phyloP scores from a whole-genome alignment of 2,797 vertebrate genomes.

The Lithobates pipiens region DNA sequence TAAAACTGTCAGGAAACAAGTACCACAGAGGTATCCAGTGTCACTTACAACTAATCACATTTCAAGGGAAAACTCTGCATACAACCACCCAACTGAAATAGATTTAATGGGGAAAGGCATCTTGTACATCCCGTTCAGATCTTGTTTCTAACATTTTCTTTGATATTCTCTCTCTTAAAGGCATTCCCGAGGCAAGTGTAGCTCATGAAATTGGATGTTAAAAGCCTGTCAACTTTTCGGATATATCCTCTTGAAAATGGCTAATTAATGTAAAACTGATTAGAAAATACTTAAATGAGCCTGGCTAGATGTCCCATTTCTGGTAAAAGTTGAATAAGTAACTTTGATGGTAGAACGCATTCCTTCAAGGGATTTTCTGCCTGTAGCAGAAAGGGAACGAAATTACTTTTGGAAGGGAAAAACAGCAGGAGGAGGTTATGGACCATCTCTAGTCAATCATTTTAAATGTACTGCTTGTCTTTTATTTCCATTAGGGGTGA shows the following conservation, averaged over 20 bases:
- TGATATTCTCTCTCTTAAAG: constrained; percentile 40
- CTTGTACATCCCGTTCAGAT: constrained; percentile 12
- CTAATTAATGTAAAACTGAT: background rate
- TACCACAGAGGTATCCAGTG: background rate
- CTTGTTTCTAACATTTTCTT: constrained; percentile 8
- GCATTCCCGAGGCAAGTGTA: constrained; percentile 11
- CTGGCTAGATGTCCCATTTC: background rate
- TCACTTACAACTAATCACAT: constrained; percentile 4
- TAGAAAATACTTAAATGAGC: background rate
- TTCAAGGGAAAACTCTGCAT: constrained; percentile 14
- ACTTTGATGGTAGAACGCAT: background rate
- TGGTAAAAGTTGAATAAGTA: background rate
- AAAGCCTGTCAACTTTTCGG: constrained; percentile 11
- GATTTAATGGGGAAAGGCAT: background rate
- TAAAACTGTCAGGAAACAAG: constrained; percentile 16
- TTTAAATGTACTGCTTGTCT: too few species aligned
- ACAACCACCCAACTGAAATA: background rate
- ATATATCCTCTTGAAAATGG: constrained; percentile 23
- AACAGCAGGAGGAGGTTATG: too few species aligned
- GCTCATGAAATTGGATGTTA: constrained; percentile 34
- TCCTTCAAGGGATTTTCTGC: background rate
- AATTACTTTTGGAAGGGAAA: too few species aligned
- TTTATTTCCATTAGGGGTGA: too few species aligned
- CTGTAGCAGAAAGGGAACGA: too few species aligned
- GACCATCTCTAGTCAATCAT: too few species aligned